phyloP scores from a whole-genome alignment of 2,797 vertebrate genomes.

The Acanthopagrus latus region DNA sequence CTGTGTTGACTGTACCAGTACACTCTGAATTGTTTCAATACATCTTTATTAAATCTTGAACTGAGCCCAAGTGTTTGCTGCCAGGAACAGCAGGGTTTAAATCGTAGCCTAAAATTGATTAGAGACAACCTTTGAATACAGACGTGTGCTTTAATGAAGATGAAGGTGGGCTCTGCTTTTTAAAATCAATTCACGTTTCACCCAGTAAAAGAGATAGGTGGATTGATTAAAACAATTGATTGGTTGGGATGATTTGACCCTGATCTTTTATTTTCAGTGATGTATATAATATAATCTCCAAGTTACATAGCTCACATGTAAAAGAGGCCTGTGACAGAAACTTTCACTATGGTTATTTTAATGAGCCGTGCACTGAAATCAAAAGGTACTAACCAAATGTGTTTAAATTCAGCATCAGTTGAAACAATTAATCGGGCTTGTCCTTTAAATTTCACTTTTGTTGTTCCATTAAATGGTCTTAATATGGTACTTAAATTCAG shows the following conservation, averaged over 20 bases:
- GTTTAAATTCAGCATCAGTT: neutral
- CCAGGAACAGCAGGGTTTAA: neutral
- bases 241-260: neutral
- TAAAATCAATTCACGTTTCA: slow-evolving; percentile 13
- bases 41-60: neutral
- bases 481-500: neutral
- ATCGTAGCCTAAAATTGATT: slow-evolving; percentile 1
- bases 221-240: neutral
- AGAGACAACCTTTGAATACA: slow-evolving; percentile 36
- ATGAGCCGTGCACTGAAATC: neutral
- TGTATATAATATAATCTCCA: neutral
- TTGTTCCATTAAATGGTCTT: neutral
- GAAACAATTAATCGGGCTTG: neutral
- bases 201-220: neutral
- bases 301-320: neutral
- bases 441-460: neutral
- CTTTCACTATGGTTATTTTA: neutral
- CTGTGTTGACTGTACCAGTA: neutral
- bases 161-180: slow-evolving; percentile 4
- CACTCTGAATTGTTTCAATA: neutral
- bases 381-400: neutral
- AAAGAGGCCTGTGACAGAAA: neutral
- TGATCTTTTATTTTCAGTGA: neutral
- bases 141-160: slow-evolving; percentile 24
- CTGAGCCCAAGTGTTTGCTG: neutral